Base-by-base conservation (phyloP, 35 echinoderm and acorn worm species). In the Antedon bifida region DNA sequence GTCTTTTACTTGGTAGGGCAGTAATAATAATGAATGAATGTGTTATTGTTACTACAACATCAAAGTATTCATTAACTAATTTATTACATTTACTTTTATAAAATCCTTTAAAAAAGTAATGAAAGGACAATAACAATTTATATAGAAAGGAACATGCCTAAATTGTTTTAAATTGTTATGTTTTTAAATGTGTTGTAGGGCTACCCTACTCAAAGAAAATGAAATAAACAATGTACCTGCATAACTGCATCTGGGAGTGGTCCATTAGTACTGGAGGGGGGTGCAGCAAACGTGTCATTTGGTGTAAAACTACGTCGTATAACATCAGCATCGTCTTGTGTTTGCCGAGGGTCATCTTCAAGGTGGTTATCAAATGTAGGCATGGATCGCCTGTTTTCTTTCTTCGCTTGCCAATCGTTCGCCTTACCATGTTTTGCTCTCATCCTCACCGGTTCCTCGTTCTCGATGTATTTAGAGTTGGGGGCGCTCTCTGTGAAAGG, bases 341-440 rank as follows among this genome's bases (percentile, higher is more conserved):
- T 64, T 21, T 64, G 51, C 26, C 51, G 9, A 19, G 51, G 51
- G 26, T 64, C 51, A 64, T 64, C 51, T 64, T 64, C 51, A 64
- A 17, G 83, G 34, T 29, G 75, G 14, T 35, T 51, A 21, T 36
- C 85, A 30, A 83, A 81, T 28, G 88, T 87, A 16, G 89, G 93
- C 38, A 96, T 78, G 5, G 93, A 91, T 28, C 89, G 89, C 19
- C 93, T 78, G 35, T 96, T 87, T 30, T 91, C 86, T 33, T 83
- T 86, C 77, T 91, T 96, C 75, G 76, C 84, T 39, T 96, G 83
- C 30, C 46, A 34, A 29, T 96, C 93, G 26, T 96, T 87, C 19
- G 83, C 74, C 56, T 86, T 84, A 13, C 36, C 56, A 16, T 28
- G 81, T 34, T 83, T 36, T 29, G 79, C 74, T 31, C 83, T 85